Percentiles rank a stretch among this genome's conserved stretches.
Conservation (phyloP, 2,113 vertebrate species). For the Hemibagrus wyckioides region DNA sequence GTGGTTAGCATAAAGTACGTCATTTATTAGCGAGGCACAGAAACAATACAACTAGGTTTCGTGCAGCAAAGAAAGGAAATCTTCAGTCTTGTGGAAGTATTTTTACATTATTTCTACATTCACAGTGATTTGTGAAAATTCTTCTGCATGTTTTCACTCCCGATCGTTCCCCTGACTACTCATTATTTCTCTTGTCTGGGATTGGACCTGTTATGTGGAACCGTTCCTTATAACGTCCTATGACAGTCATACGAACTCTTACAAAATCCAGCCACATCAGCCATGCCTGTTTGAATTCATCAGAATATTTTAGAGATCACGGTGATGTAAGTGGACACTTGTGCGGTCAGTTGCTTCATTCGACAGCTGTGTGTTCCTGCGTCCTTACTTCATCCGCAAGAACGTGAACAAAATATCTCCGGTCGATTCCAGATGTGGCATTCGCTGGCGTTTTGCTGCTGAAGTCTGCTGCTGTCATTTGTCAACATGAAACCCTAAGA, state of each 20-base stretch:
- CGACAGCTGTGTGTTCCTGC: constrained; percentile 9
- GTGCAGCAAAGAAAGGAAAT: background rate
- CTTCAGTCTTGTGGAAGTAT: background rate
- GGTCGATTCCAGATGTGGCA: constrained; percentile 17
- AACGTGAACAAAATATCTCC: background rate
- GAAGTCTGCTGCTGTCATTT: constrained; percentile 16
- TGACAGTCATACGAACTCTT: background rate
- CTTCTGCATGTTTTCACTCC: background rate
- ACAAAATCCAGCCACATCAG: background rate
- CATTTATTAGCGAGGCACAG: background rate
- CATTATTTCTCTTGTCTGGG: background rate
- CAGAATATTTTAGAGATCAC: background rate
- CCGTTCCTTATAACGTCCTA: background rate
- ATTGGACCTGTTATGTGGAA: background rate
- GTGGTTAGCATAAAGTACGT: background rate
- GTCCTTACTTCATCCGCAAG: background rate
- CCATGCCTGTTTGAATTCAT: background rate
- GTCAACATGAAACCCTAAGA: background rate
- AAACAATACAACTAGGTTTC: background rate
- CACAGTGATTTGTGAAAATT: background rate
- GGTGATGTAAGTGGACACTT: constrained; percentile 19
- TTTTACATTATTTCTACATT: background rate
- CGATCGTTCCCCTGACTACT: background rate
- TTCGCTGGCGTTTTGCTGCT: background rate
- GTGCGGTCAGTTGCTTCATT: background rate